Evolutionary conservation across 2,888 invertebrate species (phyloP).

Genomic region (Drosophila nr. fundita): DNA sequence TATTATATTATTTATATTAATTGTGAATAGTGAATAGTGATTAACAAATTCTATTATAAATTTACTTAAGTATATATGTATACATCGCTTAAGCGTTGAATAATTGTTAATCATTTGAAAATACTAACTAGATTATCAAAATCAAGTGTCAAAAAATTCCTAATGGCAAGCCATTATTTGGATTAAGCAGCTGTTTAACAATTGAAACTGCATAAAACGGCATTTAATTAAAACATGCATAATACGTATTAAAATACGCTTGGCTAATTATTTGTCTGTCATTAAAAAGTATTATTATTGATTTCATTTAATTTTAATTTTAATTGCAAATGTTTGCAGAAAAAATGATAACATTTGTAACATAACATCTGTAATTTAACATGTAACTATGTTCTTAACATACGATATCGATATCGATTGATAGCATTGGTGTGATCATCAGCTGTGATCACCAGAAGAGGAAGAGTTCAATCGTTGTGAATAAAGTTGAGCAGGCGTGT

Average conservation of each 20-base stretch:
- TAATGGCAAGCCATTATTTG: neutral
- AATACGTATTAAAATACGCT: constrained; percentile 9
- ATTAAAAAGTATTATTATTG: constrained; percentile 12
- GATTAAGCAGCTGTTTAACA: neutral
- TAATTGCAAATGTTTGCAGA: constrained; percentile 16
- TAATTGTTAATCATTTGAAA: neutral
- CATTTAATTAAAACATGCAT: constrained; percentile 1
- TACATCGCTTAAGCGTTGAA: neutral
- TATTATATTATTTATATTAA: neutral
- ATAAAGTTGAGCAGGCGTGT: neutral
- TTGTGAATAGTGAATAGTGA: neutral
- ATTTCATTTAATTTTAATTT: constrained; percentile 21
- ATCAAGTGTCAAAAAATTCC: neutral
- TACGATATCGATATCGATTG: neutral
- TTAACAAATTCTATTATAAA: too few species aligned
- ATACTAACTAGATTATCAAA: neutral
- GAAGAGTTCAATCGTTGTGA: neutral
- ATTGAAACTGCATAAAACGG: neutral
- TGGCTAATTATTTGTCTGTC: constrained; percentile 25
- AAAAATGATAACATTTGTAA: constrained; percentile 8
- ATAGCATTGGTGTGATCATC: neutral
- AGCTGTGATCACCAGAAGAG: neutral
- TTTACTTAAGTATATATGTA: neutral
- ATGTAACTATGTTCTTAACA: neutral
- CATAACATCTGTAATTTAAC: neutral